These are phyloP conservation scores for Delphinapterus leucas DNA, from an alignment of 2,113 vertebrate species.

Conservation along the genomic window DNA sequence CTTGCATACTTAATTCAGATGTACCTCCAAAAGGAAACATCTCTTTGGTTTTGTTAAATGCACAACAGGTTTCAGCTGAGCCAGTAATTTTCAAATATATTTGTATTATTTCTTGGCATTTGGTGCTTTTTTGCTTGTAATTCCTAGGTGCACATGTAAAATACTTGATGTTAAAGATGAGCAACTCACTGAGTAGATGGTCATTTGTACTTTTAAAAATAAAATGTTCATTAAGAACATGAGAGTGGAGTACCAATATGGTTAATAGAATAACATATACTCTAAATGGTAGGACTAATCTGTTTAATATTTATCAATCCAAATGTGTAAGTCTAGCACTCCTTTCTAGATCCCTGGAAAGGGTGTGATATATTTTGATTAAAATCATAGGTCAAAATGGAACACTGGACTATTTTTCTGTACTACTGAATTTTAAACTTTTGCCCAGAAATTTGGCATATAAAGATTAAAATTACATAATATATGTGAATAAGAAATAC, in stretches of 20 bases:
- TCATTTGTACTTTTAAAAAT: neutral
- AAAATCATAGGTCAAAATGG: neutral
- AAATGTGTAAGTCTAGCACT: neutral
- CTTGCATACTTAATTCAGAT: constrained; percentile 59
- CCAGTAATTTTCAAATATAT: neutral
- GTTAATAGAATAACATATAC: neutral
- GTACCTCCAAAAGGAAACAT: neutral
- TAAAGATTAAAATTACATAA: neutral
- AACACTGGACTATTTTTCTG: neutral
- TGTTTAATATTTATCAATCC: neutral
- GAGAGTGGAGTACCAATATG: neutral
- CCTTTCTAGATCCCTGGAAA: neutral
- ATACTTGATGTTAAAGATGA: neutral
- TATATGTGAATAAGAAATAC: neutral
- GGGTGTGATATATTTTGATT: neutral
- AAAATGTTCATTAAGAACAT: neutral
- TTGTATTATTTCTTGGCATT: neutral
- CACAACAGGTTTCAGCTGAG: neutral
- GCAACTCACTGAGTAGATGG: neutral
- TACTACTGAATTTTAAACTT: constrained; percentile 3
- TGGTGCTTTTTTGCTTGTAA: neutral
- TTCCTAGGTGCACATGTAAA: neutral
- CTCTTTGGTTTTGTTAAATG: neutral
- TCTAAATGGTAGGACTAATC: neutral
- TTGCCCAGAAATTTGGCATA: neutral